These are phyloP conservation scores for Equus przewalskii DNA, from an alignment of 2,113 vertebrate species.

Conservation along the genomic window DNA sequence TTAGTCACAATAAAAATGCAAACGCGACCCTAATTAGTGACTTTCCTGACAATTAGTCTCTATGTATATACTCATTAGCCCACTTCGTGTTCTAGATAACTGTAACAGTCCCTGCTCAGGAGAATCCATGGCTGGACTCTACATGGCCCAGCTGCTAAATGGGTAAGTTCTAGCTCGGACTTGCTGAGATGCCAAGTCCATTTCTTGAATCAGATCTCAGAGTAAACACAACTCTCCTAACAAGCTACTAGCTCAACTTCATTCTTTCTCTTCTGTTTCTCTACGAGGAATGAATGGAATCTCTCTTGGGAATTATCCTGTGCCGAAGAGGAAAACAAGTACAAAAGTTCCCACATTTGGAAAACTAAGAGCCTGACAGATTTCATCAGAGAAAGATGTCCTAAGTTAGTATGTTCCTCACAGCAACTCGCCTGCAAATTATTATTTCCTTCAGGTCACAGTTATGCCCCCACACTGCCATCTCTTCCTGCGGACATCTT, in stretches of 20 bases:
- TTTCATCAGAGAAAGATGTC: conserved; percentile 62
- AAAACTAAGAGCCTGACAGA: conserved; percentile 55
- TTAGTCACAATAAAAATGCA: conserved; percentile 3
- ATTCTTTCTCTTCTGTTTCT: conserved; percentile 56
- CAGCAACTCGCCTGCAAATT: background rate
- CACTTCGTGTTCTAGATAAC: background rate
- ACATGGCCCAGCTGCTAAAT: background rate
- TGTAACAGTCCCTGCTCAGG: background rate
- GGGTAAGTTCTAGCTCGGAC: background rate
- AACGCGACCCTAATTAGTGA: conserved; percentile 5
- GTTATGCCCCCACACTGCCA: background rate
- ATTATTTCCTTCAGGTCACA: conserved; percentile 57
- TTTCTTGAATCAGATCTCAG: conserved; percentile 51
- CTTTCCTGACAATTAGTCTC: background rate
- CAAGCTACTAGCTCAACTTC: conserved; percentile 31
- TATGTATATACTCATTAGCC: background rate
- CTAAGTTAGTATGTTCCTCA: conserved; percentile 28
- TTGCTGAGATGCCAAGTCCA: background rate
- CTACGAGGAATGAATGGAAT: conserved; percentile 67
- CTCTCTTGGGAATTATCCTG: conserved; percentile 70
- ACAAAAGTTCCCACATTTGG: conserved; percentile 77
- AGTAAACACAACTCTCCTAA: conserved; percentile 19
- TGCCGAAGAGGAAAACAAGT: conserved; percentile 69
- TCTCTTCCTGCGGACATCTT: conserved; percentile 49
- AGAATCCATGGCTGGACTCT: background rate